These are phyloP conservation scores for Helogale parvula DNA, from an alignment of 2,113 vertebrate species.

Conservation along the genomic window DNA sequence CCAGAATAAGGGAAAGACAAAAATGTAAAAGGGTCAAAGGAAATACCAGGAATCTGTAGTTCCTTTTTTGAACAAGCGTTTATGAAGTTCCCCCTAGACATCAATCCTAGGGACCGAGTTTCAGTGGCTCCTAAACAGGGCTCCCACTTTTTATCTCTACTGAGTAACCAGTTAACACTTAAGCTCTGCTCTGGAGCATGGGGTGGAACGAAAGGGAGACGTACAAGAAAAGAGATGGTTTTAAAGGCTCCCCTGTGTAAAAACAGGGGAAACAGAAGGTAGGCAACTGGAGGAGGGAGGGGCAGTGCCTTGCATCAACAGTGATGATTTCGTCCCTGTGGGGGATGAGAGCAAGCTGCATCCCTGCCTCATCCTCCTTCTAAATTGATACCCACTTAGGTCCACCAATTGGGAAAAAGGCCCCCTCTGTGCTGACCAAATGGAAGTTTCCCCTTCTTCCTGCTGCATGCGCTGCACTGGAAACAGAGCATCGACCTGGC, in stretches of 20 bases:
- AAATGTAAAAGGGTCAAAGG: not conserved
- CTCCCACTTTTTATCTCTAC: not conserved
- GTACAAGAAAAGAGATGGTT: not conserved
- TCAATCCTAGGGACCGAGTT: not conserved
- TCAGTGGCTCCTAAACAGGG: not conserved
- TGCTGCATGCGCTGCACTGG: accelerated
- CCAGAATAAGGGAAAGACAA: not conserved
- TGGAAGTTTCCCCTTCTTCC: not conserved
- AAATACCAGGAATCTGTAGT: not conserved
- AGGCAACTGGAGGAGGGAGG: not conserved
- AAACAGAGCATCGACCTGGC: not conserved
- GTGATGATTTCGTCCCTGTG: not conserved
- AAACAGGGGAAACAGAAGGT: not conserved
- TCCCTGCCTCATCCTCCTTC: not conserved
- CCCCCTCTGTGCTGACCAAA: not conserved
- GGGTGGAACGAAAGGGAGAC: not conserved
- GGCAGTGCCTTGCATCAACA: not conserved
- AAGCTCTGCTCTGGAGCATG: not conserved
- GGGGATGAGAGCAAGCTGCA: not conserved
- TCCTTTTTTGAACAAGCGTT: not conserved
- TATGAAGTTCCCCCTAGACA: not conserved
- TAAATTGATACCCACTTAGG: not conserved
- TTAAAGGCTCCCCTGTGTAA: not conserved
- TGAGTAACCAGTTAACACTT: not conserved
- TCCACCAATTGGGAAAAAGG: not conserved